phyloP scores from a whole-genome alignment of 2,797 vertebrate genomes.

The Smutsia gigantea region DNA sequence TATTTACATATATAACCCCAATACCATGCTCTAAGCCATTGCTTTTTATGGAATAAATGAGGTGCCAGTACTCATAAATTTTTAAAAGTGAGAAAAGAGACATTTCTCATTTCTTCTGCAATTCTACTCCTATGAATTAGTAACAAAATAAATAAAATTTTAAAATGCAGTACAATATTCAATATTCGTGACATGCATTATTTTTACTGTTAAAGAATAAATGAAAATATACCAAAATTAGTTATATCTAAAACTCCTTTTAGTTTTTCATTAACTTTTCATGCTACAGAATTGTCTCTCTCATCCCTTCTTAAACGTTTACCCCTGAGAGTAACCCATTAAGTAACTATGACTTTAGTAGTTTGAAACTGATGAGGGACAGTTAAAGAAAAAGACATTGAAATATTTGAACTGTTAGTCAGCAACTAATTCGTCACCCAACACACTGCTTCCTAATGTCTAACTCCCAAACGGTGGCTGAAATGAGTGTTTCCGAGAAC shows the following conservation, averaged over 20 bases:
- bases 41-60: background rate
- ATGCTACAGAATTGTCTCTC: background rate
- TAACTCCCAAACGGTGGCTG: background rate
- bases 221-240: background rate
- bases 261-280: slow-evolving; percentile 20
- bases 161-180: background rate
- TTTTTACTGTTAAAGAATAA: slow-evolving; percentile 5
- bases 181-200: background rate
- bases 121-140: background rate
- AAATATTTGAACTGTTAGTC: background rate
- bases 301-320: background rate
- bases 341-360: background rate
- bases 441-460: background rate
- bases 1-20: background rate
- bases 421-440: background rate
- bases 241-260: background rate
- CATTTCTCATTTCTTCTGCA: background rate
- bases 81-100: background rate
- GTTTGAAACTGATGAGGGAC: background rate
- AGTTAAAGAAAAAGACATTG: background rate
- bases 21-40: background rate
- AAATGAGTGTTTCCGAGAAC: background rate
- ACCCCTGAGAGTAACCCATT: background rate
- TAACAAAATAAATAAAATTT: background rate
- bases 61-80: background rate